phyloP scores from a whole-genome alignment of 2,113 vertebrate genomes.

The Tyto alba region DNA sequence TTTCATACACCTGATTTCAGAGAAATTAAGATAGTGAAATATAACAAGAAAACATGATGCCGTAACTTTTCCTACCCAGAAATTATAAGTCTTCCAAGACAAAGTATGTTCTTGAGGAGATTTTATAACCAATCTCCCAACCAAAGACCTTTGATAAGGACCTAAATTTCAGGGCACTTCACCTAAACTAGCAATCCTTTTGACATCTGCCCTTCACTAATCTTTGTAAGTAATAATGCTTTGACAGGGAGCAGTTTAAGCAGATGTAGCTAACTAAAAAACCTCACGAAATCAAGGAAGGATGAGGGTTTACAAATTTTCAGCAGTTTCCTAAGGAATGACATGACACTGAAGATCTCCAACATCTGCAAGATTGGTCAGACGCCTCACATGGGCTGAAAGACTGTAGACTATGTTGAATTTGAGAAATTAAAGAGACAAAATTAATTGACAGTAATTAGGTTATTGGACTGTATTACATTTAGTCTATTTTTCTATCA shows the following conservation, averaged over 20 bases:
- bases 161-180: neutral
- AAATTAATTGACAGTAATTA: neutral
- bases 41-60: neutral
- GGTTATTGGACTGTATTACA: neutral
- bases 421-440: neutral
- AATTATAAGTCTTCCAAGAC: neutral
- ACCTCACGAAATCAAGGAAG: neutral
- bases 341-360: neutral
- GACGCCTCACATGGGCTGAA: neutral
- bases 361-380: neutral
- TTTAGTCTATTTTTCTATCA: neutral
- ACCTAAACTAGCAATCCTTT: neutral
- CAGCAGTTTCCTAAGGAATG: neutral
- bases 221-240: neutral
- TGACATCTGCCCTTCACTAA: neutral
- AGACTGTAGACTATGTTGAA: no score
- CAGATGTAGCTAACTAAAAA: neutral
- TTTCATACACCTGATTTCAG: neutral
- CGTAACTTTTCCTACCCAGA: neutral
- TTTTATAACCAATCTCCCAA: neutral
- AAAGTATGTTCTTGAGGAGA: neutral
- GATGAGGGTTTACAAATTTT: neutral
- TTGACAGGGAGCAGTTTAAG: neutral
- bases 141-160: neutral
- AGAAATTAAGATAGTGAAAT: neutral